Evolutionary conservation across 2,113 vertebrate genomes (phyloP).

Genomic region (Anguilla rostrata): DNA sequence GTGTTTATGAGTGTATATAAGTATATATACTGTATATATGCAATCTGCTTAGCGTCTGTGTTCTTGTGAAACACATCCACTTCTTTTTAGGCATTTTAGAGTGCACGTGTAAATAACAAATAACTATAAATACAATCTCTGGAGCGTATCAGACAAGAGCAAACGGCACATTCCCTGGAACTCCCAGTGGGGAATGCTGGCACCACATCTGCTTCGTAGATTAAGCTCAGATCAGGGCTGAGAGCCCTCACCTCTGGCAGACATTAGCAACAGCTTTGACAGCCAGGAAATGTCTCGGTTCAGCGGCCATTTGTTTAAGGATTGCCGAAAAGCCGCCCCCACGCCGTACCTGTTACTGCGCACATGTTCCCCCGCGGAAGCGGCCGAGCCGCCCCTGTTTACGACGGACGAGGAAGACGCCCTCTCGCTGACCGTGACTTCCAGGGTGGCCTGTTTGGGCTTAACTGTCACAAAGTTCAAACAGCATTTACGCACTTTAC

Average conservation of each 20-base stretch:
- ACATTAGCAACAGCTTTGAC: not conserved
- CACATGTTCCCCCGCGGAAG: not conserved
- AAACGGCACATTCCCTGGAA: not conserved
- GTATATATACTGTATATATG: not conserved
- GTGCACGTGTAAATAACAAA: not conserved
- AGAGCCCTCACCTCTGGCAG: conserved; percentile 1
- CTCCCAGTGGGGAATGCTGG: not conserved
- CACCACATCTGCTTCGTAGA: not conserved
- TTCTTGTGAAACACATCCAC: not conserved
- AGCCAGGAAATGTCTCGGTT: not conserved
- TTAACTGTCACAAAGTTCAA: conserved; percentile 13
- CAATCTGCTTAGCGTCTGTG: not conserved
- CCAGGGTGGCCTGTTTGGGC: conserved; percentile 12
- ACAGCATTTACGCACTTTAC: not conserved
- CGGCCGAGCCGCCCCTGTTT: not conserved
- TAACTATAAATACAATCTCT: not conserved
- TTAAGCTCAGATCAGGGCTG: not conserved
- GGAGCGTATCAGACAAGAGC: not conserved
- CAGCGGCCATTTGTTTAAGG: not conserved
- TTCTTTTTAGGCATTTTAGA: not conserved
- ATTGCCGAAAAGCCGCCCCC: not conserved
- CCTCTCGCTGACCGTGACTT: conserved; percentile 10
- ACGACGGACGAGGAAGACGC: not conserved
- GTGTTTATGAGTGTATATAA: not conserved
- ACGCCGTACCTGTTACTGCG: conserved; percentile 29